phyloP scores from a whole-genome alignment of 23 tunicate species.

The Oikopleura dioica region DNA sequence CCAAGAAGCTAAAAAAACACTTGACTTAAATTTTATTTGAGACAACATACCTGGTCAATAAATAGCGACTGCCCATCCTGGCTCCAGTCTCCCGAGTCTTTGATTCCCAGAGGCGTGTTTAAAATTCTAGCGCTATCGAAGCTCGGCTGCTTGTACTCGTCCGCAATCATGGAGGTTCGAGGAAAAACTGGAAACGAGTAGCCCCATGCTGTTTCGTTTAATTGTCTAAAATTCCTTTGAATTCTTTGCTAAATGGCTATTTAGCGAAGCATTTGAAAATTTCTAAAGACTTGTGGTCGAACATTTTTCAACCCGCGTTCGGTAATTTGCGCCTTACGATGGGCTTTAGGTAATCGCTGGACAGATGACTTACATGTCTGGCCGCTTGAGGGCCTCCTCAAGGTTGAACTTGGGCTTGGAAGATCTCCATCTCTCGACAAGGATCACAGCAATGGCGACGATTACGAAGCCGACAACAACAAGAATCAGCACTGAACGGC shows the following conservation, averaged over 20 bases:
- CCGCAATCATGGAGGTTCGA: background rate
- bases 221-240: background rate
- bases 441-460: background rate
- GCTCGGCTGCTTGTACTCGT: background rate
- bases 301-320: background rate
- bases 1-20: background rate
- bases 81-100: conserved; percentile 3
- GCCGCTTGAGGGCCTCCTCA: background rate
- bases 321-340: background rate
- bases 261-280: background rate
- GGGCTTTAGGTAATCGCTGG: background rate
- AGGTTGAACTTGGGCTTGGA: background rate
- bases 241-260: background rate
- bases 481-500: background rate
- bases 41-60: background rate
- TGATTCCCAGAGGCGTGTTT: background rate
- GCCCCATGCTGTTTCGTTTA: conserved; percentile 9
- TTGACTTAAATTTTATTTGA: background rate
- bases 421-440: background rate
- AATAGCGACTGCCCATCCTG: conserved; percentile 4
- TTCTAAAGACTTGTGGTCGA: background rate
- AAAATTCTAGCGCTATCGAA: background rate
- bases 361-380: background rate
- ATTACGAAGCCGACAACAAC: background rate
- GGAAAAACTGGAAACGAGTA: background rate